Percentiles rank a stretch among this genome's conserved stretches.
Evolutionary conservation across 1,140 invertebrate genomes (phyloP).

Genomic region (Zaprionus africanus): DNA sequence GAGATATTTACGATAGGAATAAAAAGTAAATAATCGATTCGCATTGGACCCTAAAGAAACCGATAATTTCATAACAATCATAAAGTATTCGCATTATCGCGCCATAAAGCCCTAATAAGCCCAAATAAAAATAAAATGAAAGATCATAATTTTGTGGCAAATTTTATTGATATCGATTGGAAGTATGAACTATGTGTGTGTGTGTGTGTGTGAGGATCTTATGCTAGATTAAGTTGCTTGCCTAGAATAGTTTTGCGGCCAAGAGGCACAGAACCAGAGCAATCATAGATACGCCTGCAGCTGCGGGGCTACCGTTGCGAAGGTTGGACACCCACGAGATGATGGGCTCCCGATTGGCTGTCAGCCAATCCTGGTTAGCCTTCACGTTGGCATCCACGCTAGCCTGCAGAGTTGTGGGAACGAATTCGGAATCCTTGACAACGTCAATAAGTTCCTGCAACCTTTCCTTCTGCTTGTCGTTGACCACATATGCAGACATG

Average conservation of each 20-base stretch:
- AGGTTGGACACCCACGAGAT: conserved; percentile 55
- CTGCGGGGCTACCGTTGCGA: conserved; percentile 54
- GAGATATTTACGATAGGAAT: conserved; percentile 6
- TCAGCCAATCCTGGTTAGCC: conserved; percentile 65
- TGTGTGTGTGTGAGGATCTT: conserved; percentile 1
- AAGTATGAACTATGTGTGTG: not conserved
- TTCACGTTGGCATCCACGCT: conserved; percentile 55
- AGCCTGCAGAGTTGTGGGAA: conserved; percentile 47
- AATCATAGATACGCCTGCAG: conserved; percentile 50
- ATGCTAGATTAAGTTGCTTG: conserved; percentile 27
- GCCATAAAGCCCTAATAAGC: conserved; percentile 10
- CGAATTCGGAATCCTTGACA: conserved; percentile 50
- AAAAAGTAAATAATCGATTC: conserved; percentile 8
- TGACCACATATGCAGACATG: conserved; percentile 69
- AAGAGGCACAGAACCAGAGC: conserved; percentile 54
- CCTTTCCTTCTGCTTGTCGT: conserved; percentile 50
- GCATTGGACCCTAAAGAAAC: conserved; percentile 12
- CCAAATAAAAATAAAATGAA: not conserved
- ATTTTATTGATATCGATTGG: conserved; percentile 25
- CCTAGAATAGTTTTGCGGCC: conserved; percentile 59
- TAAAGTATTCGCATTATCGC: conserved; percentile 17
- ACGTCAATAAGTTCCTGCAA: conserved; percentile 55
- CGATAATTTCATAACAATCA: conserved; percentile 14
- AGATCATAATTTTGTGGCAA: conserved; percentile 11
- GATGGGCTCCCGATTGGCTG: conserved; percentile 60